phyloP scores from a whole-genome alignment of 2,113 vertebrate species.

The rat (Rattus norvegicus) region DNA sequence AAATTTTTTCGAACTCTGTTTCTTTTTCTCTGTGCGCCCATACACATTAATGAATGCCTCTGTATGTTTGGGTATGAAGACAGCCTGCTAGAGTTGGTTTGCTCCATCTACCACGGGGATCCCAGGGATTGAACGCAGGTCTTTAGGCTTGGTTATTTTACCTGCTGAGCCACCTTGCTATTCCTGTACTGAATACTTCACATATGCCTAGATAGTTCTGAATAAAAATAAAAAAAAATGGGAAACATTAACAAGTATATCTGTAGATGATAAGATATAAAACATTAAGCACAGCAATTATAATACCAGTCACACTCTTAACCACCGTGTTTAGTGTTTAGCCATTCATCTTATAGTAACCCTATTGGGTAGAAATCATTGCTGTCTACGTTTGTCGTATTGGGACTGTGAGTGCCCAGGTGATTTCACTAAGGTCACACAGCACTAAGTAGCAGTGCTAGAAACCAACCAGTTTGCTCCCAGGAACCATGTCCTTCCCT shows the following conservation, averaged over 20 bases:
- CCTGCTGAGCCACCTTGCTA: not conserved
- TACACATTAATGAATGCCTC: not conserved
- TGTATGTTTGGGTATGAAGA: not conserved
- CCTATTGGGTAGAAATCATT: not conserved
- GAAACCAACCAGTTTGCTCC: not conserved
- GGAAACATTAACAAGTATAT: not conserved
- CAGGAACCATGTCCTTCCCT: not conserved
- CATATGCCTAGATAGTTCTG: not conserved
- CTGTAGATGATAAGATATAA: not conserved
- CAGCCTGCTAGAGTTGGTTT: not conserved
- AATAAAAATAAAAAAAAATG: constrained; percentile 2
- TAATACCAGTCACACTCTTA: constrained; percentile 1
- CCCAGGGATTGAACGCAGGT: not conserved
- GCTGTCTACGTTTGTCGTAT: not conserved
- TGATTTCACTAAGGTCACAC: constrained; percentile 2
- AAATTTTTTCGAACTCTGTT: not conserved
- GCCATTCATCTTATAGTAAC: not conserved
- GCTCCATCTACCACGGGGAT: not conserved
- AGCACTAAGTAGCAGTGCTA: not conserved
- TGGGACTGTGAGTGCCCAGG: not conserved
- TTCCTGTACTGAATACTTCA: not conserved
- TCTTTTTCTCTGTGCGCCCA: not conserved
- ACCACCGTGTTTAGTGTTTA: constrained; percentile 28
- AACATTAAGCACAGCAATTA: not conserved
- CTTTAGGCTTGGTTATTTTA: not conserved